Evolutionary conservation across 2,113 vertebrate genomes (phyloP), one percentile per base, ranked within the genome.

Genomic region (Brachirus orientalis): DNA sequence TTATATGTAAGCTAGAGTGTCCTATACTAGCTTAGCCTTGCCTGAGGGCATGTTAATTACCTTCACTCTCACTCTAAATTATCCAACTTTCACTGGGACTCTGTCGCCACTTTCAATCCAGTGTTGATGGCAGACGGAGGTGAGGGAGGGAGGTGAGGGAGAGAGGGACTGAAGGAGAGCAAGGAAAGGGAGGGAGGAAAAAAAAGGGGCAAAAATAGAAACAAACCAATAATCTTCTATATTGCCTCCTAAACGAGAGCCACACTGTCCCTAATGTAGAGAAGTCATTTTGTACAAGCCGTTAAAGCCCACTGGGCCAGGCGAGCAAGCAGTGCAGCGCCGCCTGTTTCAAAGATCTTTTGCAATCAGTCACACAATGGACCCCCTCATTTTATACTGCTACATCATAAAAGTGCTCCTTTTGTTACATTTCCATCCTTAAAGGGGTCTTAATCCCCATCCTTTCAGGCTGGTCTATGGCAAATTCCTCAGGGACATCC

Each of bases 41-140:
- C 95, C 96, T 94, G 92, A 91, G 95, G 96, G 95, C 95, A 95
- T 94, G 95, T 94, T 96, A 97, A 98, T 98, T 96, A 96, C 94
- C 94, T 95, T 85, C 80, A 86, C 86, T 85, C 86, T 88, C 60
- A 55, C 75, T 86, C 87, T 94, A 97, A 97, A 98, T 98, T 95
- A 97, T 94, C 93, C 95, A 96, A 96, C 95, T 96, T 98, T 96
- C 94, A 94, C 93, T 93, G 88, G 95, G 95, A 95, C 95, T 94
- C 94, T 91, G 93, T 94, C 93, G 94, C 94, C 92, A 94, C 90
- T 94, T 94, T 87, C 76, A 88, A 79, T 74, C 78, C 77, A 20
- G 63, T 48, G 57, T 77, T 82, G 80, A 86, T 72, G 92, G 94
- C 93, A 94, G 92, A 92, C 78, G 67, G 78, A 82, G 85, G 85